Percentiles rank a stretch among this genome's conserved stretches.
phyloP scores from a whole-genome alignment of 53 echinoderm and acorn worm species.

The Glandiceps talaboti region DNA sequence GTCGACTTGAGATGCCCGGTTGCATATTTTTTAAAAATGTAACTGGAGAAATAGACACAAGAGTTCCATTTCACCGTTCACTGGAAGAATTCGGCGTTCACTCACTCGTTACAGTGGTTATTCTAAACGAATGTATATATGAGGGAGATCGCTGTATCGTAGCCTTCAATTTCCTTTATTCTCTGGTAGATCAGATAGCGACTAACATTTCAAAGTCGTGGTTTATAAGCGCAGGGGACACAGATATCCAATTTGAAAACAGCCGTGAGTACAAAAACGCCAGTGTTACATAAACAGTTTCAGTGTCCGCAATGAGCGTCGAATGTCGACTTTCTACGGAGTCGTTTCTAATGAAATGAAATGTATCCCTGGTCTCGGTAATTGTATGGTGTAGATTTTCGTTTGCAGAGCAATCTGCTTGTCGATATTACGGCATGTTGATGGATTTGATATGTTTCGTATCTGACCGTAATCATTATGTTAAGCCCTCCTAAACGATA shows the following conservation, averaged over 20 bases:
- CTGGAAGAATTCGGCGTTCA: too few species aligned
- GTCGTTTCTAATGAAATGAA: background rate
- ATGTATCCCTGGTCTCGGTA: background rate
- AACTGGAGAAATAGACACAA: too few species aligned
- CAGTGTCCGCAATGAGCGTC: background rate
- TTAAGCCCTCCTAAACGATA: background rate
- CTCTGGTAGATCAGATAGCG: background rate
- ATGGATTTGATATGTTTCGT: background rate
- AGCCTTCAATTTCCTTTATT: background rate
- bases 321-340: background rate
- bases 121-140: too few species aligned
- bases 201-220: background rate
- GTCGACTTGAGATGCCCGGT: too few species aligned
- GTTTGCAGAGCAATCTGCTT: background rate
- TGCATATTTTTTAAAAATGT: too few species aligned
- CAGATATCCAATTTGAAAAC: background rate
- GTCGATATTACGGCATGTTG: background rate
- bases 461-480: background rate
- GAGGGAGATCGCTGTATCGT: too few species aligned
- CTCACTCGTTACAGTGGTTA: too few species aligned
- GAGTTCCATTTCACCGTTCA: too few species aligned
- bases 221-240: background rate
- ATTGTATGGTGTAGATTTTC: background rate
- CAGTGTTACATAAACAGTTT: background rate
- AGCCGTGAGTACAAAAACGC: background rate